Base-by-base conservation (phyloP, 30 jellyfish, hydroid and myxozoan genomes). In the Haliclystus octoradiatus region DNA sequence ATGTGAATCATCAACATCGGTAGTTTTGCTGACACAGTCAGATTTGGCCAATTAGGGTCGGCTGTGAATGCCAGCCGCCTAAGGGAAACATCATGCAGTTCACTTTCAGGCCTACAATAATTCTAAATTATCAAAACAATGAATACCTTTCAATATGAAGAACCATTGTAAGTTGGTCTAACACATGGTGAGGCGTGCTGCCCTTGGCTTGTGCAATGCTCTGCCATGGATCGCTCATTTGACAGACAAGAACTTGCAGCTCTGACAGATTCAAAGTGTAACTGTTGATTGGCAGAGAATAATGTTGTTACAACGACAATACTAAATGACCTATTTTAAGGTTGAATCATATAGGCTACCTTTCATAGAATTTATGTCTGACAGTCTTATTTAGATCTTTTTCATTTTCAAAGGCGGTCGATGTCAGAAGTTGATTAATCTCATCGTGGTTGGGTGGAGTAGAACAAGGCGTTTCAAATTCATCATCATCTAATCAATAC, bases 361-460 rank as follows among this genome's bases (percentile, higher is more conserved):
- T 70, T 51, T 88, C 92, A 63, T 88, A 88, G 49, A 88, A 88
- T 62, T 40, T 74, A 35, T 66, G 83, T 34, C 69, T 80, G 33
- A 88, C 26, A 29, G 79, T 93, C 63, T 88, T 85, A 57, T 63
- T 57, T 19, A 78, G 86, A 22, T 80, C 88, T 26, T 40, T 63
- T 32, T 74, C 85, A 3, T 84, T 49, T 1, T 85, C 49, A 23
- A 76, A 71, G 0, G 77, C 93, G 0, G 76, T 83, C 2, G 69
- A 77, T 0, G 72, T 71, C 3, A 80, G 64, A 35, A 72, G 14
- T 67, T 50, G 66, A n/a, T 71, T 81, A 5, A 80, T 65, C 46
- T 88, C 97, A 14, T 73, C 93, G 31, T 88, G 89, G 27, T 71
- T 79, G 1, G 97, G 97, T 22, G 94, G 97, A 30, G 97, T 79